Evolutionary conservation across 2,113 vertebrate genomes (phyloP).

Genomic region (Chloropsis hardwickii): DNA sequence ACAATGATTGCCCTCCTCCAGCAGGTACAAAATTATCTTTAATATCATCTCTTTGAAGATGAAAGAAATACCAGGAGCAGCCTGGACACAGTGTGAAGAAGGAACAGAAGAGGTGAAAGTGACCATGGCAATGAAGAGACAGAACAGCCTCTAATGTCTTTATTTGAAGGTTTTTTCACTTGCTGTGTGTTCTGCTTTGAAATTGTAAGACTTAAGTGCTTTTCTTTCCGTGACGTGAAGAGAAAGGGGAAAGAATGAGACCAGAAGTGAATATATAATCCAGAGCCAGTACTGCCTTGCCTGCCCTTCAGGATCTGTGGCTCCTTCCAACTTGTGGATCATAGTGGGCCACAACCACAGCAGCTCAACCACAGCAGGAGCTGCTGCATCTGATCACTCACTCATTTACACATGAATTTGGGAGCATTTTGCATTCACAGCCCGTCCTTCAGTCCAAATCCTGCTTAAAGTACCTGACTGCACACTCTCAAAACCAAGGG

Average conservation of each 20-base stretch:
- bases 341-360: background rate
- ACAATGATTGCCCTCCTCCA: background rate
- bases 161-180: background rate
- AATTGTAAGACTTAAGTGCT: background rate
- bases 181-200: background rate
- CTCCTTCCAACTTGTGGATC: background rate
- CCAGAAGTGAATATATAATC: background rate
- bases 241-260: background rate
- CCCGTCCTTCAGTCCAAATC: background rate
- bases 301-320: background rate
- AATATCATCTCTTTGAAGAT: background rate
- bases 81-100: background rate
- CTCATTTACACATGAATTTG: rapidly evolving
- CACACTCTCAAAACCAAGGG: background rate
- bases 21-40: background rate
- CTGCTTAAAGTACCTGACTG: background rate
- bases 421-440: background rate
- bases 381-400: background rate
- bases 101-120: background rate
- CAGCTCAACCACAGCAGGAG: background rate
- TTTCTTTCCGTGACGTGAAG: background rate
- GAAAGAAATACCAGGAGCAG: background rate
- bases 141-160: background rate
- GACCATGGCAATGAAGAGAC: background rate
- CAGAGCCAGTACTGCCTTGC: background rate